These are phyloP conservation scores for Eleginops maclovinus DNA, from an alignment of 2,113 vertebrate species.

Conservation along the genomic window DNA sequence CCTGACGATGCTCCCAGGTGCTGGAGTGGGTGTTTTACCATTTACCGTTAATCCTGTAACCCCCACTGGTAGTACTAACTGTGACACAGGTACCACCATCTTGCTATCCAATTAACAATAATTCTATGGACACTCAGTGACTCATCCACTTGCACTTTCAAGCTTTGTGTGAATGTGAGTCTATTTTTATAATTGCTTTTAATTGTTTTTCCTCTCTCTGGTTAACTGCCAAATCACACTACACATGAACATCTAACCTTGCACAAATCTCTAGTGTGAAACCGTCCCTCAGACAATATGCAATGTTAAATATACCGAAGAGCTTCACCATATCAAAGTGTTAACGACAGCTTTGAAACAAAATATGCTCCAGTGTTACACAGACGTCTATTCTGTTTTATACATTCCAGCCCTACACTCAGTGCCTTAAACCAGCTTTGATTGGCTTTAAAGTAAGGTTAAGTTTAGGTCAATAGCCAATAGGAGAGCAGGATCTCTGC, in stretches of 20 bases:
- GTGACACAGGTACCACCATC: constrained; percentile 93
- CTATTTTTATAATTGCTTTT: constrained; percentile 29
- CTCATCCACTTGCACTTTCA: constrained; percentile 39
- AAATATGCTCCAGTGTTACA: too few relatives aligned
- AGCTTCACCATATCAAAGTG: background rate
- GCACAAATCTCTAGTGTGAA: background rate
- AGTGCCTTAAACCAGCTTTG: constrained; percentile 34
- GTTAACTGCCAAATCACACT: constrained; percentile 3
- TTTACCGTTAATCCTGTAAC: constrained; percentile 95
- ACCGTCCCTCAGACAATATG: constrained; percentile 9
- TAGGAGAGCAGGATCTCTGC: constrained; percentile 45
- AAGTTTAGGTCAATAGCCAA: constrained; percentile 49
- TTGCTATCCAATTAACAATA: constrained; percentile 64
- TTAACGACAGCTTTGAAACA: background rate
- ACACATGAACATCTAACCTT: constrained; percentile 10
- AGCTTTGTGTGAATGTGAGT: constrained; percentile 38
- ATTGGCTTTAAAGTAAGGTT: constrained; percentile 49
- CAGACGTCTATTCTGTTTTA: too few relatives aligned
- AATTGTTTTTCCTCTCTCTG: constrained; percentile 11
- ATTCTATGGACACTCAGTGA: constrained; percentile 40
- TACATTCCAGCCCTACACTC: constrained; percentile 21
- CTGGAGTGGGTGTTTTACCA: constrained; percentile 94
- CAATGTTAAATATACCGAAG: background rate
- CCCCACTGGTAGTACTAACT: constrained; percentile 97
- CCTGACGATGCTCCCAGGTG: constrained; percentile 91